Evolutionary conservation across 2,113 vertebrate species (phyloP), one percentile per base, ranked within the genome.

Genomic region (Nesogale talazaci): DNA sequence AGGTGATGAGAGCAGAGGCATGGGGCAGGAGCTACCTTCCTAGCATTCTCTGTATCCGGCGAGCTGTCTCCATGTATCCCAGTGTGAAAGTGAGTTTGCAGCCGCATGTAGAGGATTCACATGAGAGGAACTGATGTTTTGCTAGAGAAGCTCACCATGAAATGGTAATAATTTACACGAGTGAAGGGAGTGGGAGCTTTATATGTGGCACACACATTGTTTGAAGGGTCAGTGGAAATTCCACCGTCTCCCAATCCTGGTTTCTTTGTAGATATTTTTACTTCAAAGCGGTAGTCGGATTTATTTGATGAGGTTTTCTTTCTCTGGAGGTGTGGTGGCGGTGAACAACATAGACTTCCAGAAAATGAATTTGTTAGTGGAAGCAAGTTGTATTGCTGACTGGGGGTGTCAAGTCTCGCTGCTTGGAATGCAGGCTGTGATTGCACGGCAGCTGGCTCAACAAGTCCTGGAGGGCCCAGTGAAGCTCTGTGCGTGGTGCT

Each of bases 181-280:
- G 69, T 91, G 42, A 91, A 84, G 79, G 42, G 91, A 79, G 87
- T 90, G 52, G 31, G 34, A 93, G 88, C 42, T 95, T 81, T 84
- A 52, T 92, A 83, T 69, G 36, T 89, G 82, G 92, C 94, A n/a
- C 31, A 59, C 34, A 86, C 89, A 83, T 88, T 78, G 76, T 88
- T 93, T 95, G 86, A 93, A 34, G 67, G 87, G 79, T 94, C 88
- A 67, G 2, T 88, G 85, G 84, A 95, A 97, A 88, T 88, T 76
- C 65, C 11, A 70, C 75, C 72, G 20, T 94, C 69, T 84, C 88
- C 69, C n/a, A 89, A 74, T 82, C 34, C 46, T 75, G n/a, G 40
- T 52, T 90, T 74, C 56, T 94, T 83, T 89, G 83, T 91, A 31
- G 82, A 80, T 95, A 85, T 94, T 92, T 95, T 94, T 89, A 92